Percentiles rank a stretch among this genome's conserved stretches.
phyloP scores from a whole-genome alignment of 1,140 invertebrate species.

The Helicoverpa armigera region DNA sequence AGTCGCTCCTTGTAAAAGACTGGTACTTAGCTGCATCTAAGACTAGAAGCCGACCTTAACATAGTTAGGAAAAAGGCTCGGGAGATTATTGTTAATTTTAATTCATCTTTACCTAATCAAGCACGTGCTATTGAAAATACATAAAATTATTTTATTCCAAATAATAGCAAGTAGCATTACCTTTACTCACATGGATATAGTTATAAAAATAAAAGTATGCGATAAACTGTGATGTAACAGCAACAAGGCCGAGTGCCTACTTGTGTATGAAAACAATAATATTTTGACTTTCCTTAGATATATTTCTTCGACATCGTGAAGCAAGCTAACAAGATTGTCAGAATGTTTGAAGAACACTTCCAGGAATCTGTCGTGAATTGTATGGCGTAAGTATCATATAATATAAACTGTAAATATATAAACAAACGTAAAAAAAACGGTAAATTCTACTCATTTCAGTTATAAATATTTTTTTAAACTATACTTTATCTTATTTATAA shows the following conservation, averaged over 20 bases:
- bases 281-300: conserved; percentile 87
- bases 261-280: not conserved
- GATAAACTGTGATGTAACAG: not conserved
- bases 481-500: not conserved
- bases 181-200: conserved; percentile 1
- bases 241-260: not conserved
- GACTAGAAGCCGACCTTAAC: too few relatives aligned
- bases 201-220: conserved; percentile 13
- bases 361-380: conserved; percentile 96
- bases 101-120: not conserved
- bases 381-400: conserved; percentile 89
- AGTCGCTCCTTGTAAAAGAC: too few relatives aligned
- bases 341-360: conserved; percentile 98
- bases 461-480: not conserved
- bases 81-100: too few relatives aligned
- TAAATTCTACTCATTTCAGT: too few relatives aligned
- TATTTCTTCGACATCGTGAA: conserved; percentile 98
- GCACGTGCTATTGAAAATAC: too few relatives aligned
- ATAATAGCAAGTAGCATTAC: too few relatives aligned
- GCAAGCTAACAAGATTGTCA: conserved; percentile 98
- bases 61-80: too few relatives aligned
- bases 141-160: too few relatives aligned
- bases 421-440: too few relatives aligned
- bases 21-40: too few relatives aligned
- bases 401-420: too few relatives aligned